A percentile compares a stretch with the other conserved stretches of the same genome.
These are phyloP conservation scores for Chunga burmeisteri DNA, from an alignment of 2,113 vertebrate genomes.

Conservation along the genomic window DNA sequence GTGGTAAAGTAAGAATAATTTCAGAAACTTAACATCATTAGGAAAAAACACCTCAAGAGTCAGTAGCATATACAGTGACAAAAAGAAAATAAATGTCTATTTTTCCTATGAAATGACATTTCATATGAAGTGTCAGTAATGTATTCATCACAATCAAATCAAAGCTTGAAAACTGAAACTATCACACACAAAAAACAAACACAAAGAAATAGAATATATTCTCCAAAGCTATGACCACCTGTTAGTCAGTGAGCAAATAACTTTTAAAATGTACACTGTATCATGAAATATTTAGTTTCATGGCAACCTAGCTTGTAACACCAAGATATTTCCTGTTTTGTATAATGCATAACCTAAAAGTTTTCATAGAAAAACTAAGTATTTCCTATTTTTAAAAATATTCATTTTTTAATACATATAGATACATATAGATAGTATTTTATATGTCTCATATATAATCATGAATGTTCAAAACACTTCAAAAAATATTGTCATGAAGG, in stretches of 20 bases:
- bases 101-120: not conserved
- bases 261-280: not conserved
- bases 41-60: not conserved
- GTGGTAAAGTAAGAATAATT: not conserved
- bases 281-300: not conserved
- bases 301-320: not conserved
- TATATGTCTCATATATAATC: not conserved
- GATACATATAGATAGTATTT: not conserved
- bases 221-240: not conserved
- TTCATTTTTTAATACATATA: not conserved
- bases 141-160: not conserved
- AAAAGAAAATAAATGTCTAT: not conserved
- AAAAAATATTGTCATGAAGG: not conserved
- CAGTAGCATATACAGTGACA: not conserved
- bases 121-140: not conserved
- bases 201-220: not conserved
- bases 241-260: not conserved
- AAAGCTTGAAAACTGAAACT: not conserved
- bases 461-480: not conserved
- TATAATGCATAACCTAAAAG: not conserved
- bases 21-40: not conserved
- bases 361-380: not conserved
- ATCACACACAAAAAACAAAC: not conserved
- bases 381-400: not conserved
- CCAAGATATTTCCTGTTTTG: not conserved